Conservation (phyloP, 2,888 invertebrate genomes). For the Loripinus fragilis region DNA sequence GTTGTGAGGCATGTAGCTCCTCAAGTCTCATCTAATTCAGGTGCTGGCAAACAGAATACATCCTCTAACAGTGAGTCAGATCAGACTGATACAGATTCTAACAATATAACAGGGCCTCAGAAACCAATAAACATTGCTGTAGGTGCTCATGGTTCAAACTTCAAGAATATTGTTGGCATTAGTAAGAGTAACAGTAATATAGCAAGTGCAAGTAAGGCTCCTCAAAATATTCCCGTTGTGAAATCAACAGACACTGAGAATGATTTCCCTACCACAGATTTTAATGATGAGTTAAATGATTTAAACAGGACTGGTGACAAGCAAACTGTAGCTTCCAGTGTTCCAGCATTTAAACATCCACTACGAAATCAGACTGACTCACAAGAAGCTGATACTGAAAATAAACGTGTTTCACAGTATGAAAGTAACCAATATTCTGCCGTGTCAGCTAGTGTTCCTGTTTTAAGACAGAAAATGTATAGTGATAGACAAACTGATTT, state of each 20-base stretch:
- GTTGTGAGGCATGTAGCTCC: constrained; percentile 43
- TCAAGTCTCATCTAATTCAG: constrained; percentile 19
- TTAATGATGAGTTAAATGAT: constrained; percentile 78
- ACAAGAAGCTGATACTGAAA: constrained; percentile 14
- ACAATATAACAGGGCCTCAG: constrained; percentile 69
- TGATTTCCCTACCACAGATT: constrained; percentile 78
- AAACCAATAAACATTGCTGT: constrained; percentile 33
- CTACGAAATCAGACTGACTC: constrained; percentile 31
- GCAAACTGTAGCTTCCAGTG: constrained; percentile 50
- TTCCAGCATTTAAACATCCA: constrained; percentile 47
- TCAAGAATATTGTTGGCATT: background rate
- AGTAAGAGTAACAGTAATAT: background rate
- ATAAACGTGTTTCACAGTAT: constrained; percentile 24
- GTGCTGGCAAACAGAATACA: constrained; percentile 37
- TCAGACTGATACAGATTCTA: constrained; percentile 75
- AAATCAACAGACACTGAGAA: constrained; percentile 76
- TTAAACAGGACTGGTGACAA: constrained; percentile 70
- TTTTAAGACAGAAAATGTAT: constrained; percentile 63
- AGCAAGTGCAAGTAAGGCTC: constrained; percentile 7
- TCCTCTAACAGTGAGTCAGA: constrained; percentile 68
- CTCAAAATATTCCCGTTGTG: constrained; percentile 65
- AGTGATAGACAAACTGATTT: constrained; percentile 27
- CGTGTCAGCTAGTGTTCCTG: constrained; percentile 58
- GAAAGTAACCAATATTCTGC: constrained; percentile 28
- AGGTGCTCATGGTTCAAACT: background rate